Evolutionary conservation across 2,113 vertebrate genomes (phyloP), one percentile per base, ranked within the genome.

Genomic region (Lethenteron reissneri): DNA sequence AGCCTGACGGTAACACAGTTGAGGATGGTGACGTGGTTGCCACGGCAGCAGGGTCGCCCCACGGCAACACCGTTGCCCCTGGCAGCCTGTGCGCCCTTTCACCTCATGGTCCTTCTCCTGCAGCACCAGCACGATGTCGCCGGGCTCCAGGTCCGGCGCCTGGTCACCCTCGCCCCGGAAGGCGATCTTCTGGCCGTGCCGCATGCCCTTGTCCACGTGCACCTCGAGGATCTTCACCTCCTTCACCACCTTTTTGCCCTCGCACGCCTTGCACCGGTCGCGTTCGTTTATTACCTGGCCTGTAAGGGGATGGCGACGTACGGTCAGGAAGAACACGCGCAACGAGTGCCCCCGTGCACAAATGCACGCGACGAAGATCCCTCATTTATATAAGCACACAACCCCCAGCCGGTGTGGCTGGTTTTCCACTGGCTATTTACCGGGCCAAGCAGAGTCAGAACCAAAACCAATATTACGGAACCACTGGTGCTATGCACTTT

Each of bases 171-270:
- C 95, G 75, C 95, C 95, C 70, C 84, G 84, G 77, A 97, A 99
- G 5, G 89, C 95, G 80, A 99, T 97, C 80, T 90, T 90, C 74
- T 99, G 95, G 14, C 95, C 95, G 59, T 99, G 92, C 76, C 80
- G 95, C 95, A 99, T 99, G 77, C 95, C 95, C 84, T 99, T 99
- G 80, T 99, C 95, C 78, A 99, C 88, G 13, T 99, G 92, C 75
- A 99, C 95, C 81, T 99, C 95, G 78, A 99, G 83, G 75, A 96
- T 90, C 80, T 99, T 97, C 6, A 94, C 89, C 80, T 99, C 94
- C 84, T 99, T 97, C 73, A 86, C 84, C 76, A 99, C 92, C 76
- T 96, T 96, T 78, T 92, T 95, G 60, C 95, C 95, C 80, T 97
- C 95, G 75, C 95, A 99, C 81, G 96, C 92, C 88, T 87, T 99